phyloP scores from a whole-genome alignment of 2,888 invertebrate genomes.

The Cordilura impudica region DNA sequence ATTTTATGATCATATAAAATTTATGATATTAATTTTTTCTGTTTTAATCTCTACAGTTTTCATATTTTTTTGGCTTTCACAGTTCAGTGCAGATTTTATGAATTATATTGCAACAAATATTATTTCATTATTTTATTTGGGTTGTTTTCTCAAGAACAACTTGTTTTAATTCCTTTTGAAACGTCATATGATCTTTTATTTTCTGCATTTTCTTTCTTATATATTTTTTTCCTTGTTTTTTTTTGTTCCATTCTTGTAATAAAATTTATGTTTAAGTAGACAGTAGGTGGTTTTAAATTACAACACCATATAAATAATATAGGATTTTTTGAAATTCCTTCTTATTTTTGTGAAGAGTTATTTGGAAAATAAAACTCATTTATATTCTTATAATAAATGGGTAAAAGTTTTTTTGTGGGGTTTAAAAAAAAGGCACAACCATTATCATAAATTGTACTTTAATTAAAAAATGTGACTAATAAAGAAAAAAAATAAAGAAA shows the following conservation, averaged over 20 bases:
- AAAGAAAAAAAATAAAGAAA: not conserved
- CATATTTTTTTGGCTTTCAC: not conserved
- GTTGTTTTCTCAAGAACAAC: slow-evolving; percentile 25
- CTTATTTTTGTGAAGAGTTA: not conserved
- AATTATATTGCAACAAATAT: slow-evolving; percentile 35
- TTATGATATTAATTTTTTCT: slow-evolving; percentile 66
- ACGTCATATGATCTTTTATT: slow-evolving; percentile 57
- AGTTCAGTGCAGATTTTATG: slow-evolving; percentile 16
- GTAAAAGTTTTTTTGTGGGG: slow-evolving; percentile 26
- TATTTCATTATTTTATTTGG: slow-evolving; percentile 53
- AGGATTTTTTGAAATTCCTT: slow-evolving; percentile 5
- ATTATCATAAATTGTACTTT: slow-evolving; percentile 52
- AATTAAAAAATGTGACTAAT: slow-evolving; percentile 54
- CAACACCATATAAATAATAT: slow-evolving; percentile 61
- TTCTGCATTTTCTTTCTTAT: not conserved
- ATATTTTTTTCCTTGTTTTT: slow-evolving; percentile 9
- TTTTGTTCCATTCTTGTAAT: slow-evolving; percentile 27
- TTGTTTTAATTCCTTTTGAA: slow-evolving; percentile 45
- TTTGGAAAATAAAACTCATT: slow-evolving; percentile 12
- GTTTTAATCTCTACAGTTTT: slow-evolving; percentile 25
- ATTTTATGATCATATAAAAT: slow-evolving; percentile 63
- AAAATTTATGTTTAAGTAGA: slow-evolving; percentile 62
- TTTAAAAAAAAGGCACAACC: not conserved
- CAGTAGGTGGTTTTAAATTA: slow-evolving; percentile 63
- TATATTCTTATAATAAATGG: slow-evolving; percentile 43